phyloP scores from a whole-genome alignment of 2,113 vertebrate species.

The Poeciliopsis turrubarensis region DNA sequence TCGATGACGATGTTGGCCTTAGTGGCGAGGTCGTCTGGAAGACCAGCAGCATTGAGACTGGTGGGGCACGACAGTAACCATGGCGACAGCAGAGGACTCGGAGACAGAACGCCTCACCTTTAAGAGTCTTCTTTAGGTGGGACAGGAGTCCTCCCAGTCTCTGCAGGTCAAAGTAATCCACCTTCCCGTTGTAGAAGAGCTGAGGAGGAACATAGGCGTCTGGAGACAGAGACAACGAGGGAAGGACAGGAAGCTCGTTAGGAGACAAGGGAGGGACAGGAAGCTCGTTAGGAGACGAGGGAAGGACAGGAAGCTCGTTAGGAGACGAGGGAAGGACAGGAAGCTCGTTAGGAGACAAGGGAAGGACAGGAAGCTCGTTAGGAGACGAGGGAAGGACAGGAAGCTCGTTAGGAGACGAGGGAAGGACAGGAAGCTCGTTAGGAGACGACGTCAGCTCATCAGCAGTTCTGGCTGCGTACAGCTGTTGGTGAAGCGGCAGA shows the following conservation, averaged over 20 bases:
- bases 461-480: no score
- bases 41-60: neutral
- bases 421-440: no score
- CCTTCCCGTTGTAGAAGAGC: slow-evolving; percentile 97
- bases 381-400: no score
- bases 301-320: no score
- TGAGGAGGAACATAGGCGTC: slow-evolving; percentile 95
- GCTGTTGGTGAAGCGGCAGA: neutral
- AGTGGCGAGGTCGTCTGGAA: slow-evolving; percentile 90
- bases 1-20: slow-evolving; percentile 96
- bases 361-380: no score
- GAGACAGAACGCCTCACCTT: slow-evolving; percentile 69
- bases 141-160: slow-evolving; percentile 94
- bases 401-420: no score
- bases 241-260: neutral
- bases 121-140: slow-evolving; percentile 95
- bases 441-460: neutral
- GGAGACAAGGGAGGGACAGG: no score
- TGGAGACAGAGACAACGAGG: slow-evolving; percentile 42
- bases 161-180: slow-evolving; percentile 98
- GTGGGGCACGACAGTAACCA: no score
- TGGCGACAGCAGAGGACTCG: no score
- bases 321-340: neutral
- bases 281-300: no score
- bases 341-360: neutral